Conservation (phyloP, 1,140 invertebrate species). For the Lutraria rhynchaena region DNA sequence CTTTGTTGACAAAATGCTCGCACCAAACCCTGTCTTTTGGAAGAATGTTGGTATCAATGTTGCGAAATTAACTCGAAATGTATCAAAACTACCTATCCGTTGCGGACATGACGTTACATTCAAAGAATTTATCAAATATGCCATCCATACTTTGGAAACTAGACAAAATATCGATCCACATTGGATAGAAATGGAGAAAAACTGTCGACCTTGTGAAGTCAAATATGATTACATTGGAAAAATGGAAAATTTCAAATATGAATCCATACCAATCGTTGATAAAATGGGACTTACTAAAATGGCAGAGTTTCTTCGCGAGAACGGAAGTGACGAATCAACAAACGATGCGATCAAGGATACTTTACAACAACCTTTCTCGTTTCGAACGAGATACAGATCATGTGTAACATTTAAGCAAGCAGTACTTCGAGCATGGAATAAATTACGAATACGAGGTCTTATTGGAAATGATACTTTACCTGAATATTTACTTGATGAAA, state of each 20-base stretch:
- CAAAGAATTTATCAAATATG: constrained; percentile 54
- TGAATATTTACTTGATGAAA: neutral
- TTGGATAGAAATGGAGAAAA: constrained; percentile 38
- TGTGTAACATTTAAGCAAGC: constrained; percentile 44
- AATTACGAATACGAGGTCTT: constrained; percentile 48
- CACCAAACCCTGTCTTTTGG: constrained; percentile 71
- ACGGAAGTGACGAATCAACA: neutral
- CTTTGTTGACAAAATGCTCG: constrained; percentile 69
- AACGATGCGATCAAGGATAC: constrained; percentile 50
- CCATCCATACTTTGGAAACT: constrained; percentile 41
- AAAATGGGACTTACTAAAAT: constrained; percentile 37
- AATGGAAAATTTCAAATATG: constrained; percentile 53
- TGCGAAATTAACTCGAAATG: constrained; percentile 35
- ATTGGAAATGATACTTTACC: constrained; percentile 17
- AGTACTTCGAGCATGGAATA: constrained; percentile 34
- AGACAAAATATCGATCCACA: constrained; percentile 40
- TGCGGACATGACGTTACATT: constrained; percentile 60
- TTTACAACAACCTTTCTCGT: constrained; percentile 28
- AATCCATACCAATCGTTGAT: constrained; percentile 40
- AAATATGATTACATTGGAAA: constrained; percentile 59
- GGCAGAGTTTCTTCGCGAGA: neutral
- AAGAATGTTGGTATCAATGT: constrained; percentile 58
- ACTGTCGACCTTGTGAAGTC: constrained; percentile 58
- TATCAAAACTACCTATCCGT: neutral
- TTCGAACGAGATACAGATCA: constrained; percentile 4